These are phyloP conservation scores for Lycopodina hypogea DNA, from an alignment of 37 sponge, comb jelly and placozoan genomes.

Conservation along the genomic window DNA sequence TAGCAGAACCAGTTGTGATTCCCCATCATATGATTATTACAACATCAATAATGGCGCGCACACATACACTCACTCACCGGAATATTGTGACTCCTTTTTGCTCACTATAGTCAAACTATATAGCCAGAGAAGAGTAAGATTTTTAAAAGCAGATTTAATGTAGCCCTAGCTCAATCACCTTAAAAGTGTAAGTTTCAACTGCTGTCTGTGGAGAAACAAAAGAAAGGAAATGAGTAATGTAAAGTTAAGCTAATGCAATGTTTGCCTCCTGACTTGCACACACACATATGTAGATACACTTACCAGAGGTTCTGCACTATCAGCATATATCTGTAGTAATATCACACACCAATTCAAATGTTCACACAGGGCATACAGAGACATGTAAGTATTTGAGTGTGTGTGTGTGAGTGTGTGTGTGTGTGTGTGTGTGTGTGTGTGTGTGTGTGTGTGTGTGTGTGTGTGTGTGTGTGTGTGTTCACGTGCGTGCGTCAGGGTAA, in stretches of 20 bases:
- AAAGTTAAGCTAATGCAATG: not conserved
- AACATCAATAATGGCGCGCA: not conserved
- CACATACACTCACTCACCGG: constrained; percentile 7
- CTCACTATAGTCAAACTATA: constrained; percentile 42
- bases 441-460: no score
- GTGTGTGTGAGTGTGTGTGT: constrained; percentile 21
- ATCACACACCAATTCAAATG: not conserved
- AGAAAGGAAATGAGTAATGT: not conserved
- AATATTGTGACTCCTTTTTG: constrained; percentile 42
- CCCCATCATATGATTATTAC: no score
- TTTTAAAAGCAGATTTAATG: not conserved
- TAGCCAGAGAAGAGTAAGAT: not conserved
- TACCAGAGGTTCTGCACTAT: constrained; percentile 48
- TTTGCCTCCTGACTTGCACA: no score
- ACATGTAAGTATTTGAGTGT: constrained; percentile 34
- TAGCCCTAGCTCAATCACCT: constrained; percentile 8
- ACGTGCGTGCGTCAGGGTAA: no score
- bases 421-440: constrained; percentile 5
- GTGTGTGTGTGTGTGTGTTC: constrained; percentile 7
- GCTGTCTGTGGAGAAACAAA: constrained; percentile 17
- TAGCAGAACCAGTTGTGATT: not conserved
- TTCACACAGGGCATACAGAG: no score
- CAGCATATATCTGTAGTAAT: constrained; percentile 46
- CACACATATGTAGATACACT: constrained; percentile 9
- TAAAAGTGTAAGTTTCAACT: constrained; percentile 48